phyloP scores from a whole-genome alignment of 2,888 invertebrate species.

The Clusia tigrina region DNA sequence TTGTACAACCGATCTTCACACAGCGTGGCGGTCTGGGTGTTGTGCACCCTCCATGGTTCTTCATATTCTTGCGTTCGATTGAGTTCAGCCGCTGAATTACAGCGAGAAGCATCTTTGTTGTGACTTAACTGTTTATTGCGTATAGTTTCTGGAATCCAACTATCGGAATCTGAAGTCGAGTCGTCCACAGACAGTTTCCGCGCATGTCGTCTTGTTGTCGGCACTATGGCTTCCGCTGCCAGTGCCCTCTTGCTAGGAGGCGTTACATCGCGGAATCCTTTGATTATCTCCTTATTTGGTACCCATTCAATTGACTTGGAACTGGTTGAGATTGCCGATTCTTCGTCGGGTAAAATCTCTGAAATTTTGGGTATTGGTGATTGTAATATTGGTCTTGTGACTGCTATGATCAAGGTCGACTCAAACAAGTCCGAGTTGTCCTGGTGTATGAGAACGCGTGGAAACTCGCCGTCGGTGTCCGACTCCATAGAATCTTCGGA shows the following conservation, averaged over 20 bases:
- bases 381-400: conserved; percentile 47
- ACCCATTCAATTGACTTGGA: conserved; percentile 44
- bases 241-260: conserved; percentile 35
- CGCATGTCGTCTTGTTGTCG: conserved; percentile 30
- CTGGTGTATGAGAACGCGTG: conserved; percentile 58
- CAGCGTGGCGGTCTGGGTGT: not conserved
- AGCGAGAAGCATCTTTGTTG: conserved; percentile 30
- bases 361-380: conserved; percentile 35
- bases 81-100: conserved; percentile 34
- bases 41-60: conserved; percentile 44
- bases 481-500: conserved; percentile 44
- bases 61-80: conserved; percentile 41
- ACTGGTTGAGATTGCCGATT: conserved; percentile 17
- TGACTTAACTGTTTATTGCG: conserved; percentile 31
- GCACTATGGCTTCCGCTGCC: conserved; percentile 34
- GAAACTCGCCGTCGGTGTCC: conserved; percentile 45
- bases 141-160: conserved; percentile 47
- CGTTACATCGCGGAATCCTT: conserved; percentile 44
- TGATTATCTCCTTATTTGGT: conserved; percentile 48
- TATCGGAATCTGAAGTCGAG: conserved; percentile 48
- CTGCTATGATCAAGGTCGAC: conserved; percentile 57
- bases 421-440: conserved; percentile 57
- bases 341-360: conserved; percentile 32
- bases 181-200: conserved; percentile 49
- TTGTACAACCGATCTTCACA: conserved; percentile 49